Base-by-base conservation (phyloP, 2,888 invertebrate species). In the Syrphus vitripennis region DNA sequence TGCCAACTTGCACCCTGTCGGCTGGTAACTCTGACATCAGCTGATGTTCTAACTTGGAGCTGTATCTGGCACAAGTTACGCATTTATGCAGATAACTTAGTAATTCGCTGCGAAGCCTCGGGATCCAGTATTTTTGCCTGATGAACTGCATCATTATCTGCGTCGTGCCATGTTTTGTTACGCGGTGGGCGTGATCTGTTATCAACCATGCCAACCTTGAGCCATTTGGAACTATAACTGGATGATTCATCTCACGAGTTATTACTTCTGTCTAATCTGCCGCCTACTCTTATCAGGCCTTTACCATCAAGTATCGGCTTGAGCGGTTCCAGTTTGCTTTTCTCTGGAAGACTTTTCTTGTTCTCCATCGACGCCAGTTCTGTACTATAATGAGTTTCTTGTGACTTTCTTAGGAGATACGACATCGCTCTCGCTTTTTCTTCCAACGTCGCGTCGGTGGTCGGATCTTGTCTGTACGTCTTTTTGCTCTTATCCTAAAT, bases 161-260 rank as follows among this genome's bases (percentile, higher is more conserved):
- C 5, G 48, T 40, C 4, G 50, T 63, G 26, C 82, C 67, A 69
- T 84, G 76, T 5, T 67, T 63, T 0, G 79, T 82, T 7, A 0
- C 14, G 0, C 37, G 16, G 37, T 84, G 87, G 0, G 87, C 78
- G 26, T 82, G 37, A 16, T 77, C 50, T 19, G 45, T 37, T 1
- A 87, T 70, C 14, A 87, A 16, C 59, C 78, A 53, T 48, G 72
- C 63, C 19, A 88, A 55, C 4, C 57, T 59, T 6, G 76, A 81
- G 14, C 78, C 63, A 21, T 87, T 40, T 1, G 89, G 89, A 9
- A 90, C 40, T 5, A 89, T 74, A 0, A 88, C 84, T 5, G 88
- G 88, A 78, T 89, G 89, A 19, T 84, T 61, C 45, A 69, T 70
- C 10, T 75, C 69, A 19, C 7, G 29, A 29, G 7, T 16, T 24